Evolutionary conservation across 2,113 vertebrate species (phyloP), one percentile per base, ranked within the genome.

Genomic region (Daphoenositta chrysoptera): DNA sequence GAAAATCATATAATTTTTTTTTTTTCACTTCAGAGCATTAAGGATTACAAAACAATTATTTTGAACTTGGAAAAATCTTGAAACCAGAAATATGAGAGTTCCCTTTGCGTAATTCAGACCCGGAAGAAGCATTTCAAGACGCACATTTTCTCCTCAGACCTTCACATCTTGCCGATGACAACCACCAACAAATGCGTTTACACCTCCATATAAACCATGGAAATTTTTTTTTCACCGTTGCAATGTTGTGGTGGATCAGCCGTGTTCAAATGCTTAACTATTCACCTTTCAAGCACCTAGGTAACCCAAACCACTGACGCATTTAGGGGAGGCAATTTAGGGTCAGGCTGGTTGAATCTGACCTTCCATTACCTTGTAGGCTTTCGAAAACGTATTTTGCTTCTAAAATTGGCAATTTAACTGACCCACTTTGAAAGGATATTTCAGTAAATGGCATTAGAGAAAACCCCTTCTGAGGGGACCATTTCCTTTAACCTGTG

Each of bases 341-440:
- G 26, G 61, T 82, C 65, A 81, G 50, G 7, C 24, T 91, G 76
- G 23, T 78, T 87, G 45, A 89, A 72, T 31, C 53, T 73, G 57
- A 97, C 68, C 64, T 96, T 91, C 84, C 16, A 3, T 40, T 90
- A 39, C 87, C 84, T 85, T 27, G 21, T 1, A 27, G 11, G 28
- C 13, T 95, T 91, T 73, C 27, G 2, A 90, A 69, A 83, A 48
- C 6, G 35, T 44, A 31, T 51, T 66, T 71, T 81, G 39, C 33
- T 89, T 94, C 87, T 83, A 84, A 78, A 95, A 93, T 75, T 94
- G 94, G 81, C 95, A 97, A 96, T 93, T 91, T 87, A 69, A 71
- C 42, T 97, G 98, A 98, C 97, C 98, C 97, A 98, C 75, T 98
- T 98, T 97, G 91, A 94, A 96, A 95, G 92, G 96, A 64, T 97